These are phyloP conservation scores for Chironomus riparius DNA, from an alignment of 2,888 invertebrate genomes.

Conservation along the genomic window DNA sequence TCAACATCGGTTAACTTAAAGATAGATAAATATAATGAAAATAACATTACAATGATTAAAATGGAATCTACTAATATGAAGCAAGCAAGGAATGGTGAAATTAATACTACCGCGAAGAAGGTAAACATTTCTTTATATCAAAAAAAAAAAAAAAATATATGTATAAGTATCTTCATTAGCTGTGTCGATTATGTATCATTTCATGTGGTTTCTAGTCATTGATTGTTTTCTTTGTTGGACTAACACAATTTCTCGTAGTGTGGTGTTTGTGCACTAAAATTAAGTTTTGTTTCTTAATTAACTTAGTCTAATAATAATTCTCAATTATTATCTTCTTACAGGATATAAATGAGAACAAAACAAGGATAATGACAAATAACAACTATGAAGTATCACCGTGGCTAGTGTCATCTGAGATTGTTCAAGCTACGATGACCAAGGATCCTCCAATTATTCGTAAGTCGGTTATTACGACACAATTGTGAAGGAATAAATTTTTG, in stretches of 20 bases:
- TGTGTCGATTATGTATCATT: neutral
- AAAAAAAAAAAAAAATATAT: neutral
- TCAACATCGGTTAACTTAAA: constrained; percentile 5
- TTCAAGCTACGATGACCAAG: constrained; percentile 54
- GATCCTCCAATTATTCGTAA: constrained; percentile 68
- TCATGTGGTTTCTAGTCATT: neutral
- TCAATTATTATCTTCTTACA: constrained; percentile 41
- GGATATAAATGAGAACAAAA: constrained; percentile 47
- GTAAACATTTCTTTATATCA: neutral
- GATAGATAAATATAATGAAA: constrained; percentile 5
- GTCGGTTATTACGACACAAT: constrained; percentile 79
- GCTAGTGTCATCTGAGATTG: constrained; percentile 68
- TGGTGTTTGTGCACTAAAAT: constrained; percentile 9
- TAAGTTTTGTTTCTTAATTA: neutral
- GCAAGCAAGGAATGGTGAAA: neutral
- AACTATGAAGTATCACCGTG: constrained; percentile 66
- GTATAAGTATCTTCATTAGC: constrained; percentile 27
- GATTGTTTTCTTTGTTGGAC: neutral
- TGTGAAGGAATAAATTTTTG: constrained; percentile 42
- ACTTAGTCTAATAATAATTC: constrained; percentile 31
- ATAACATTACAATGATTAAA: constrained; percentile 10
- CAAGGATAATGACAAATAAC: constrained; percentile 42
- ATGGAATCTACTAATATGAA: neutral
- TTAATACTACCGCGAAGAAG: neutral
- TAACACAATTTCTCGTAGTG: constrained; percentile 23